Percentiles rank a stretch among this genome's conserved stretches.
phyloP scores from a whole-genome alignment of 2,797 vertebrate genomes.

The Arctocebus calabarensis region DNA sequence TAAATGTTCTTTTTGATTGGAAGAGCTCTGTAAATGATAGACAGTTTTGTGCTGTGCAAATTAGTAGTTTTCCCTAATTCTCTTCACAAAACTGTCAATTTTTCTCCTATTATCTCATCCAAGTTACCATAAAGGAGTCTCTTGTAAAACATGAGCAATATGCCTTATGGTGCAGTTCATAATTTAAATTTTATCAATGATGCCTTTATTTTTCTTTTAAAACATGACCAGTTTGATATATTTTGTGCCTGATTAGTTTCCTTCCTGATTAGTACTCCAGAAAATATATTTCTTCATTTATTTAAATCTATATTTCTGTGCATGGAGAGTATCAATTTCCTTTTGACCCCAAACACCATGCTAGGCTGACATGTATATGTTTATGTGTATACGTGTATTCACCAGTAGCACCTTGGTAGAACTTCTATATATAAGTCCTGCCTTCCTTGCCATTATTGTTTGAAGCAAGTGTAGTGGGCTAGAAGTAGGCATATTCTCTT shows the following conservation, averaged over 20 bases:
- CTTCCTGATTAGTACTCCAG: background rate
- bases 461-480: too few relatives aligned
- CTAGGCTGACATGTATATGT: too few relatives aligned
- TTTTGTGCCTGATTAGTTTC: background rate
- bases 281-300: background rate
- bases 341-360: background rate
- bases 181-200: conserved; percentile 20
- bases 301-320: background rate
- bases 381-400: background rate
- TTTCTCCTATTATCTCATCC: background rate
- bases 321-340: background rate
- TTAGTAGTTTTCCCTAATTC: conserved; percentile 40
- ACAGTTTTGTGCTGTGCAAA: conserved; percentile 36
- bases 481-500: background rate
- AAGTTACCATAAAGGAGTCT: conserved; percentile 27
- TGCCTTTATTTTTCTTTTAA: background rate
- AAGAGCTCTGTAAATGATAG: conserved; percentile 55
- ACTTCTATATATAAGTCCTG: background rate
- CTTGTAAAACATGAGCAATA: background rate
- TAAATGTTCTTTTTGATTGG: conserved; percentile 67
- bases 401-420: background rate
- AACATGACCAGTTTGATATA: background rate
- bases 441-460: background rate
- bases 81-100: conserved; percentile 31
- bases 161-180: background rate